Evolutionary conservation across 2,888 invertebrate species (phyloP).

Genomic region (Epirrhoe alternata): DNA sequence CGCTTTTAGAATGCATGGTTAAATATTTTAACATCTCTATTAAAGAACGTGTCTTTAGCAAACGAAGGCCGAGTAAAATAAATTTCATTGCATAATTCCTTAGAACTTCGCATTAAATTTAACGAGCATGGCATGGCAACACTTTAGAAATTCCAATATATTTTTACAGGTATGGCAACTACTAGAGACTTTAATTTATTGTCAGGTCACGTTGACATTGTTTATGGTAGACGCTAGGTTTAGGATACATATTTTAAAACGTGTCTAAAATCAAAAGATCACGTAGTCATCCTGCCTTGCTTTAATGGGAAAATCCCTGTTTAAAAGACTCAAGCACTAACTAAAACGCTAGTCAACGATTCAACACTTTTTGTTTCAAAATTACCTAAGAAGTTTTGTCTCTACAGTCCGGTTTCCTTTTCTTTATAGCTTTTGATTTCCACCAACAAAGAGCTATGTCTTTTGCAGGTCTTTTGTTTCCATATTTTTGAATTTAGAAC

Average conservation of each 20-base stretch:
- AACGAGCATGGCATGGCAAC: constrained; percentile 9
- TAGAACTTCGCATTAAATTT: not conserved
- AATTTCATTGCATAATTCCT: not conserved
- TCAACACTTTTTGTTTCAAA: too few species aligned
- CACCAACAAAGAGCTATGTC: too few species aligned
- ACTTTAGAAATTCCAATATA: constrained; percentile 26
- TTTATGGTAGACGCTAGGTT: constrained; percentile 24
- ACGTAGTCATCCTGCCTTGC: constrained; percentile 15
- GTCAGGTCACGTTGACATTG: constrained; percentile 27
- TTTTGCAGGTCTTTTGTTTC: too few species aligned
- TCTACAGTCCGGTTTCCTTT: too few species aligned
- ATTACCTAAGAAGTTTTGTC: too few species aligned
- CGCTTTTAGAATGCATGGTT: too few species aligned
- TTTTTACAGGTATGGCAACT: not conserved
- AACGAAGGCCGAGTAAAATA: not conserved
- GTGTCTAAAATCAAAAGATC: constrained; percentile 19
- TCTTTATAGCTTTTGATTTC: too few species aligned
- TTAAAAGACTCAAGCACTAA: too few species aligned
- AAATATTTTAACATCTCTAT: not conserved
- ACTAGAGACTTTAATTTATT: constrained; percentile 2
- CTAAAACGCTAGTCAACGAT: too few species aligned
- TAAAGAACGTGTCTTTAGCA: not conserved
- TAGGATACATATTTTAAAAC: constrained; percentile 11
- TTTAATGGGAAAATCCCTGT: constrained; percentile 9
- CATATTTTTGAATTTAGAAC: too few species aligned